Conservation (phyloP, 2,113 vertebrate species). For the Erythrocercus mccallii region DNA sequence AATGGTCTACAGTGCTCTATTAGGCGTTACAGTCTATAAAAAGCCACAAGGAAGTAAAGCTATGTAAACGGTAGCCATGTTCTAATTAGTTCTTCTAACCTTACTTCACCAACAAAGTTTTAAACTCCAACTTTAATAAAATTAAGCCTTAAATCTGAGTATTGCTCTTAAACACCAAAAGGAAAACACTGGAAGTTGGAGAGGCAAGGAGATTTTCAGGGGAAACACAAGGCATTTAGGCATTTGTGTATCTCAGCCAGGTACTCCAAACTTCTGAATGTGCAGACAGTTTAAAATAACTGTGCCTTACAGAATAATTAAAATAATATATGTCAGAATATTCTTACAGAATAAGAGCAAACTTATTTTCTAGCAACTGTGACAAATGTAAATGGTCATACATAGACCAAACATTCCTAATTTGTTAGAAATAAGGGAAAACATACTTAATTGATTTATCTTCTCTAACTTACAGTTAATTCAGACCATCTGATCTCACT, state of each 20-base stretch:
- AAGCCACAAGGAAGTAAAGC: background rate
- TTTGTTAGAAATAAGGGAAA: background rate
- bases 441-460: background rate
- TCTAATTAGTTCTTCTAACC: background rate
- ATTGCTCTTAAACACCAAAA: background rate
- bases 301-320: background rate
- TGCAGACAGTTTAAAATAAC: background rate
- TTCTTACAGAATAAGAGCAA: background rate
- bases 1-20: background rate
- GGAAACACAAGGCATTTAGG: background rate
- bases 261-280: background rate
- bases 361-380: background rate
- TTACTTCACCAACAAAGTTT: background rate
- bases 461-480: background rate
- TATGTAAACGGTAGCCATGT: background rate
- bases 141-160: background rate
- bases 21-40: background rate
- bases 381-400: background rate
- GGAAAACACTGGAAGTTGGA: background rate
- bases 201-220: background rate
- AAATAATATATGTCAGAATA: background rate
- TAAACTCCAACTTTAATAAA: background rate
- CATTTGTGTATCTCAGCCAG: background rate
- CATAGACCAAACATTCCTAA: background rate
- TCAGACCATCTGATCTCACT: background rate